These are phyloP conservation scores for Sipha flava DNA, from an alignment of 1,140 invertebrate species.

Conservation along the genomic window DNA sequence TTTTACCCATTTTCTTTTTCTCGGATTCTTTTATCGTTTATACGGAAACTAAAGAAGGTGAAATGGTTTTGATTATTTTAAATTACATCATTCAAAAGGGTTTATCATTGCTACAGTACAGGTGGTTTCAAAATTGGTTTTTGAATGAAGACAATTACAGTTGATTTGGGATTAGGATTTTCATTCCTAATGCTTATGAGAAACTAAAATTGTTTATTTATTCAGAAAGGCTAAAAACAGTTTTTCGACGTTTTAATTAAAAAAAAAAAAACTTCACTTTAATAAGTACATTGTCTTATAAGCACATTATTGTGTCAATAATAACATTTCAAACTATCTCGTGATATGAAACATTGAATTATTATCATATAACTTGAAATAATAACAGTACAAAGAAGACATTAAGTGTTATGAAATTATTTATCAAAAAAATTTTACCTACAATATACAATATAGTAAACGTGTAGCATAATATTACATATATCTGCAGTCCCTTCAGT, in stretches of 20 bases:
- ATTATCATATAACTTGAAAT: too few relatives aligned
- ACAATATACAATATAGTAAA: too few relatives aligned
- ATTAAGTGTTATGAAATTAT: too few relatives aligned
- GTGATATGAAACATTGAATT: too few relatives aligned
- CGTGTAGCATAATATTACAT: too few relatives aligned
- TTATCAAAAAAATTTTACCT: too few relatives aligned
- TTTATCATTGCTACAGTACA: background rate
- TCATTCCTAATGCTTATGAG: background rate
- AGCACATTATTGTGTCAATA: too few relatives aligned
- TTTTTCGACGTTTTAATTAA: background rate
- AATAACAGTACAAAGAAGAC: too few relatives aligned
- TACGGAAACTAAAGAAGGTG: background rate
- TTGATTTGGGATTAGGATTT: background rate
- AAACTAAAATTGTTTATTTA: background rate
- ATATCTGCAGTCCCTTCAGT: too few relatives aligned
- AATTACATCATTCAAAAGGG: background rate
- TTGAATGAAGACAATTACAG: background rate
- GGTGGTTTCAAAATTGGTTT: constrained; percentile 13
- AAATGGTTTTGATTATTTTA: constrained; percentile 14
- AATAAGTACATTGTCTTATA: too few relatives aligned
- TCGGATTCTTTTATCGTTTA: background rate
- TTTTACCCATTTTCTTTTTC: background rate
- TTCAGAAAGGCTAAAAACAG: background rate
- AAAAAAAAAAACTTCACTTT: too few relatives aligned
- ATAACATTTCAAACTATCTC: too few relatives aligned